phyloP scores from a whole-genome alignment of 2,797 vertebrate species.

The Mormyrops attenuatus region DNA sequence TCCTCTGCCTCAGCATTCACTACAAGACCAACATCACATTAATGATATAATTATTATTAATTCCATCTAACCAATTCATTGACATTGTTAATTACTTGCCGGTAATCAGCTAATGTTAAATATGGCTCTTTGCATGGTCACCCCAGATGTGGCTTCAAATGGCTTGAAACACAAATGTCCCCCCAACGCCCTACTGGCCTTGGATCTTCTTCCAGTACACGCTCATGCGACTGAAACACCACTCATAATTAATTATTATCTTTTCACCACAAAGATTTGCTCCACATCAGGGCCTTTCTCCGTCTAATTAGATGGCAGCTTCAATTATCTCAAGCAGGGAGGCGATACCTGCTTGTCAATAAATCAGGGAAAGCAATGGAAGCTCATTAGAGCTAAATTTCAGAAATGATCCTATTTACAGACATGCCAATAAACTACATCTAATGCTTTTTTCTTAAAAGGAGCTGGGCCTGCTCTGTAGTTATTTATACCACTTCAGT shows the following conservation, averaged over 20 bases:
- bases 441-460: constrained; percentile 20
- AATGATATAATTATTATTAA: constrained; percentile 83
- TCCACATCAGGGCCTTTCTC: constrained; percentile 48
- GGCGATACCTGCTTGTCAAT: constrained; percentile 53
- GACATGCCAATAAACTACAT: constrained; percentile 46
- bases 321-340: constrained; percentile 50
- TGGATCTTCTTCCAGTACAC: constrained; percentile 32
- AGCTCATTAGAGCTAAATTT: constrained; percentile 54
- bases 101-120: constrained; percentile 81
- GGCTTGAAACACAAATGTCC: constrained; percentile 37
- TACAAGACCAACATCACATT: constrained; percentile 69
- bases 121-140: constrained; percentile 64
- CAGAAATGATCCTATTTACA: constrained; percentile 57
- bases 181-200: constrained; percentile 26
- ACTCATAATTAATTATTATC: constrained; percentile 63
- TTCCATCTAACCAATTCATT: constrained; percentile 68
- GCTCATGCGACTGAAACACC: constrained; percentile 43
- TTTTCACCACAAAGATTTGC: constrained; percentile 46
- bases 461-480: neutral
- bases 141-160: constrained; percentile 51
- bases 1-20: constrained; percentile 68
- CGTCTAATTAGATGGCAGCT: constrained; percentile 61
- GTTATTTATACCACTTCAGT: neutral
- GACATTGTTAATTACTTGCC: constrained; percentile 84
- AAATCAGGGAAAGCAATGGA: constrained; percentile 55